A percentile compares a stretch with the other conserved stretches of the same genome.
Evolutionary conservation across 2,888 invertebrate genomes (phyloP).

Genomic region (Cloeon dipterum): DNA sequence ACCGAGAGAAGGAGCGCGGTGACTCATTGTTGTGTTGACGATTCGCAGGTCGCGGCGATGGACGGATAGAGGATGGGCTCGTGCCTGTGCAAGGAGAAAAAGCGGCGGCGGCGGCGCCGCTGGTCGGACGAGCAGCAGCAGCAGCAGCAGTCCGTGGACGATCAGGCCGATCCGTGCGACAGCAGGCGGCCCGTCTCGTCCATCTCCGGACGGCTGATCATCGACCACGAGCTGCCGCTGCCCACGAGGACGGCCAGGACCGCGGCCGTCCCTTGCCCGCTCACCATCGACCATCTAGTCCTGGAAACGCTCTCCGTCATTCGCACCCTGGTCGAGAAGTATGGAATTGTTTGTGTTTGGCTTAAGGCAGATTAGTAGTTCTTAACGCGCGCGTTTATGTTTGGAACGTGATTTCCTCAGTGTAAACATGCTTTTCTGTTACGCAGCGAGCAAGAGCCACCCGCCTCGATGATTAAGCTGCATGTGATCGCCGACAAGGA

Average conservation of each 20-base stretch:
- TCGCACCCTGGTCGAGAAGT: conserved; percentile 67
- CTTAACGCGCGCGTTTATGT: too few relatives aligned
- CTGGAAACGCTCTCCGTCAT: conserved; percentile 59
- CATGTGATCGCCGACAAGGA: conserved; percentile 74
- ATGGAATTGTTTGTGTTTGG: too few relatives aligned
- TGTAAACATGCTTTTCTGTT: too few relatives aligned
- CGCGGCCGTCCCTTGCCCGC: conserved; percentile 14
- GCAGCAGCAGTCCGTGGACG: neutral
- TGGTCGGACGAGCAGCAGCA: neutral
- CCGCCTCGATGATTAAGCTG: conserved; percentile 56
- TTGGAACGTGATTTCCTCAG: too few relatives aligned
- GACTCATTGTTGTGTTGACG: too few relatives aligned
- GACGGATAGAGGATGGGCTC: conserved; percentile 45
- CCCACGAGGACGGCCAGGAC: conserved; percentile 5
- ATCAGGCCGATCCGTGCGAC: conserved; percentile 2
- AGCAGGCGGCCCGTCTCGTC: too few relatives aligned
- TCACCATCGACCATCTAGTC: conserved; percentile 45
- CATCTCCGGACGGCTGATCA: conserved; percentile 4
- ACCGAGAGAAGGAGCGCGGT: too few relatives aligned
- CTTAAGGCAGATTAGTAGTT: too few relatives aligned
- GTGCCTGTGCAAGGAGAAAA: conserved; percentile 49
- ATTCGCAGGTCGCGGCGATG: too few relatives aligned
- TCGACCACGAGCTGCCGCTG: neutral
- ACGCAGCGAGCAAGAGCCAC: conserved; percentile 68
- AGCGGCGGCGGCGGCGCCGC: conserved; percentile 6